These are phyloP conservation scores for Hylia prasina DNA, from an alignment of 2,113 vertebrate species.

Conservation along the genomic window DNA sequence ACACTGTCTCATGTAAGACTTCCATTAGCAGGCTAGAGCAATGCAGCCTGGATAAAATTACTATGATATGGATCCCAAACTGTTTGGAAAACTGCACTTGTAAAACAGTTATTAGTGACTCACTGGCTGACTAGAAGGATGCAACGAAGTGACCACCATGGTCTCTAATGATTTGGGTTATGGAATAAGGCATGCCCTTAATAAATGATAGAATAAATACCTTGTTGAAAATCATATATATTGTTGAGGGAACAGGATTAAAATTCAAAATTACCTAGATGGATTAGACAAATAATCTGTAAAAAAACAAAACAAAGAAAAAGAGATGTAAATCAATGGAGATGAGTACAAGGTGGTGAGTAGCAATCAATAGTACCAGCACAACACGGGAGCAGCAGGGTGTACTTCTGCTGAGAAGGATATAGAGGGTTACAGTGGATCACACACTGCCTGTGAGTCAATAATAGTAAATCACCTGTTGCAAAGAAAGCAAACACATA, in stretches of 20 bases:
- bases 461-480: slow-evolving; percentile 11
- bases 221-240: not conserved
- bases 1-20: slow-evolving; percentile 26
- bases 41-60: slow-evolving; percentile 19
- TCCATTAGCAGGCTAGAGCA: slow-evolving; percentile 29
- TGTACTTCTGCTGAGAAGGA: not conserved
- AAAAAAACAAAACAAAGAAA: not conserved
- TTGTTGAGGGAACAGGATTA: not conserved
- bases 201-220: not conserved
- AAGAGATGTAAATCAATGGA: not conserved
- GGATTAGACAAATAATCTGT: not conserved
- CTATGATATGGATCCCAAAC: not conserved
- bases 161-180: not conserved
- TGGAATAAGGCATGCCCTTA: not conserved
- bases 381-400: not conserved
- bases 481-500: not conserved
- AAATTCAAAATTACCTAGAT: not conserved
- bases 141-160: not conserved
- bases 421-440: not conserved
- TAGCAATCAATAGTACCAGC: not conserved
- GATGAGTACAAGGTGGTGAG: not conserved
- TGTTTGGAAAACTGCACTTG: not conserved
- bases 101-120: not conserved
- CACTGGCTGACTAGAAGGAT: not conserved
- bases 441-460: not conserved